A percentile compares a stretch with the other conserved stretches of the same genome.
Conservation (phyloP, 1,140 invertebrate species). For the Caenorhabditis inopinata region DNA sequence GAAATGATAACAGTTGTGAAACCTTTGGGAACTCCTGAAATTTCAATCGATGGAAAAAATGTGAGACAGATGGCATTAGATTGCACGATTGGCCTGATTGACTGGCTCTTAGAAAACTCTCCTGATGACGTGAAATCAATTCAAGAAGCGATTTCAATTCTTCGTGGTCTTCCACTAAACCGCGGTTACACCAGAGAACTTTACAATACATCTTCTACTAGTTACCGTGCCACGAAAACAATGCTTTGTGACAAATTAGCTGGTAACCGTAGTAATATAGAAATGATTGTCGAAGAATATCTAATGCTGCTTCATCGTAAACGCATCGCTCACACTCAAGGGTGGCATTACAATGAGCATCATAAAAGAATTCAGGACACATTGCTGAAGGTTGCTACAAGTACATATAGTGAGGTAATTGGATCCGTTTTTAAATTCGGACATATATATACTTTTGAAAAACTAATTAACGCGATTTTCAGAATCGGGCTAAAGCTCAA, state of each 20-base stretch:
- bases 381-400: conserved; percentile 35
- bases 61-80: conserved; percentile 70
- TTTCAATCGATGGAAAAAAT: conserved; percentile 54
- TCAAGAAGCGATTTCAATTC: conserved; percentile 70
- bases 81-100: conserved; percentile 70
- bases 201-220: conserved; percentile 46
- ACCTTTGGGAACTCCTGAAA: conserved; percentile 28
- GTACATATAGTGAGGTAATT: conserved; percentile 32
- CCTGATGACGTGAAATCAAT: conserved; percentile 79
- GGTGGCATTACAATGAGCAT: conserved; percentile 50
- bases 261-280: conserved; percentile 72
- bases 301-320: conserved; percentile 72
- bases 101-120: conserved; percentile 71
- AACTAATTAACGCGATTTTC: neutral
- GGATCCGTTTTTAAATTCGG: neutral
- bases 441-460: no score
- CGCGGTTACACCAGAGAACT: conserved; percentile 71
- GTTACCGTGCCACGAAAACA: conserved; percentile 72
- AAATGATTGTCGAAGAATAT: conserved; percentile 73
- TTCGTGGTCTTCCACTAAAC: conserved; percentile 71
- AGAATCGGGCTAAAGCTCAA: conserved; percentile 72
- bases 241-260: conserved; percentile 69
- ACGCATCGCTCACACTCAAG: conserved; percentile 49
- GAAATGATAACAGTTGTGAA: neutral
- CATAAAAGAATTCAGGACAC: conserved; percentile 24